phyloP scores from a whole-genome alignment of 2,888 invertebrate genomes.

The Atethmia centrago region DNA sequence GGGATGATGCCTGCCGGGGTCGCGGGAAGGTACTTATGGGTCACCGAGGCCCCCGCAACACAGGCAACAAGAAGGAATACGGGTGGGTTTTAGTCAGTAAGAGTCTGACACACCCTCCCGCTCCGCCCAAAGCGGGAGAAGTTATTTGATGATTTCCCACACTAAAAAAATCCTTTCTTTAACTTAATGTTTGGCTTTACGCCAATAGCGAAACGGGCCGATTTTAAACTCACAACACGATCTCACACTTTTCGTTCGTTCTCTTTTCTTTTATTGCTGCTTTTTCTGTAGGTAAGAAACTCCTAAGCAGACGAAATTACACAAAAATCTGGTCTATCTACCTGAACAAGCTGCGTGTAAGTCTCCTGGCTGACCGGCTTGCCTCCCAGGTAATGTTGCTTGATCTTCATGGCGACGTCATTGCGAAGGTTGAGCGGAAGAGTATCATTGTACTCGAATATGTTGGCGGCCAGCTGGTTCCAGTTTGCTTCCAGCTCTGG shows the following conservation, averaged over 20 bases:
- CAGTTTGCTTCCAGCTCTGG: conserved; percentile 90
- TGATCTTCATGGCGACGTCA: conserved; percentile 88
- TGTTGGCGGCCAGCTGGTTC: conserved; percentile 91
- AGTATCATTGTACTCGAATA: conserved; percentile 92
- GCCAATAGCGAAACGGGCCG: not conserved
- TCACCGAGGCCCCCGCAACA: too few relatives aligned
- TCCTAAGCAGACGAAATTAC: not conserved
- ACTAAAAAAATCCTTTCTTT: too few relatives aligned
- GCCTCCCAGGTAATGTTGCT: conserved; percentile 89
- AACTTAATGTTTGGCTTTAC: too few relatives aligned
- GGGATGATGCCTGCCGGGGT: too few relatives aligned
- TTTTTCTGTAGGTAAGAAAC: not conserved
- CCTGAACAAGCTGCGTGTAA: conserved; percentile 83
- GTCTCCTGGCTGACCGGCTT: conserved; percentile 87
- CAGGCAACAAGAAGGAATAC: too few relatives aligned
- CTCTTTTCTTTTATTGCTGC: not conserved
- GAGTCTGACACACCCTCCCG: too few relatives aligned
- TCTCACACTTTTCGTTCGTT: not conserved
- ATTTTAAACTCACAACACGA: not conserved
- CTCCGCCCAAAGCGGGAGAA: too few relatives aligned
- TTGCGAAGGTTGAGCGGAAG: conserved; percentile 84
- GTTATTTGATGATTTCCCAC: too few relatives aligned
- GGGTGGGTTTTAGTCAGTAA: too few relatives aligned
- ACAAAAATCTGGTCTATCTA: conserved; percentile 47
- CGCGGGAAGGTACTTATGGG: too few relatives aligned